A percentile compares a stretch with the other conserved stretches of the same genome.
Evolutionary conservation across 2,797 vertebrate genomes (phyloP).

Genomic region (Coregonus sp.): DNA sequence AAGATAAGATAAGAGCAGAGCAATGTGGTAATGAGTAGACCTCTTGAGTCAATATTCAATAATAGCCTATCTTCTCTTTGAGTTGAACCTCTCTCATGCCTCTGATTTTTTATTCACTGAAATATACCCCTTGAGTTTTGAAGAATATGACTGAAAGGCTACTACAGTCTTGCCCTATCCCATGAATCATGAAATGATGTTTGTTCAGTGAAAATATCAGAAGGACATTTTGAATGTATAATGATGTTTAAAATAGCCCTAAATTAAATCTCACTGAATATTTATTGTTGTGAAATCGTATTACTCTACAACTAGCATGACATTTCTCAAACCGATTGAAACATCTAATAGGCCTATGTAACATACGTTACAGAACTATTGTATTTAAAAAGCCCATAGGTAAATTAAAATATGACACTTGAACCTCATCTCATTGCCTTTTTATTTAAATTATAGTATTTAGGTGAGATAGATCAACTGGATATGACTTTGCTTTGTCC

Average conservation of each 20-base stretch:
- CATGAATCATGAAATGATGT: background rate
- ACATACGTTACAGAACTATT: background rate
- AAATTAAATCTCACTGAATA: background rate
- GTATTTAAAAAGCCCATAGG: too few species aligned
- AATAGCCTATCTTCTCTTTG: background rate
- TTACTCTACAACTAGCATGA: background rate
- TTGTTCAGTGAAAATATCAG: background rate
- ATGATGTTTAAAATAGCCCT: background rate
- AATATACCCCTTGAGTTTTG: background rate
- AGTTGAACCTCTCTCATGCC: background rate
- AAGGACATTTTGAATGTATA: background rate
- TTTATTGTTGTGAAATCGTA: background rate
- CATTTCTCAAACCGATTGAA: background rate
- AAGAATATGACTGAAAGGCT: background rate
- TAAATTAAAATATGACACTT: too few species aligned
- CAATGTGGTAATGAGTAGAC: conserved; percentile 40
- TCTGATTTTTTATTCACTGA: background rate
- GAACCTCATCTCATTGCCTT: too few species aligned
- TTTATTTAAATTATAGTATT: too few species aligned
- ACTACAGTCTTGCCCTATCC: background rate
- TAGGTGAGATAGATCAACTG: too few species aligned
- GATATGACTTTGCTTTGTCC: too few species aligned
- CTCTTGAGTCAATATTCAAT: background rate
- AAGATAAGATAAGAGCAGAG: conserved; percentile 34
- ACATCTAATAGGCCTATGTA: background rate